These are phyloP conservation scores for Ligdia adustata DNA, from an alignment of 2,888 invertebrate genomes.

Conservation along the genomic window DNA sequence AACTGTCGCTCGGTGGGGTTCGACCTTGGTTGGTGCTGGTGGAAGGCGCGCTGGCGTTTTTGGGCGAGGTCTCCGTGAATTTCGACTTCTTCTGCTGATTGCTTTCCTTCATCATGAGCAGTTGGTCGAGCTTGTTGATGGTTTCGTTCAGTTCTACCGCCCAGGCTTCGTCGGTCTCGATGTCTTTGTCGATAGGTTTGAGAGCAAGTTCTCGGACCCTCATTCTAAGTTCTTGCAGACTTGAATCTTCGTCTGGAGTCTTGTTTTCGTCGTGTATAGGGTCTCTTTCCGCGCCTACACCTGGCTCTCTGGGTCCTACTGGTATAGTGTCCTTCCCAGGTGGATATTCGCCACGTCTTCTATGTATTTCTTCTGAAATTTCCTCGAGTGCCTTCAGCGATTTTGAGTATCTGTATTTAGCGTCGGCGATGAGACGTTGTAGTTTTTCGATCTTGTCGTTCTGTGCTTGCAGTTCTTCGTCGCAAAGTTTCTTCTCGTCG, in stretches of 20 bases:
- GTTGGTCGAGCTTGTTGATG: conserved; percentile 90
- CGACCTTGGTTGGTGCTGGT: conserved; percentile 63
- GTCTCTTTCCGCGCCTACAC: conserved; percentile 89
- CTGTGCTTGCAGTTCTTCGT: conserved; percentile 93
- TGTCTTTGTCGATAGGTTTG: conserved; percentile 89
- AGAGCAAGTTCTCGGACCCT: conserved; percentile 89
- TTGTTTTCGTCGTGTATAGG: conserved; percentile 73
- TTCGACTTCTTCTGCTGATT: conserved; percentile 82
- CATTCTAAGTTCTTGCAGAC: conserved; percentile 87
- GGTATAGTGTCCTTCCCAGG: conserved; percentile 74
- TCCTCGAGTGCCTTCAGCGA: conserved; percentile 93
- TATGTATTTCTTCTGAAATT: conserved; percentile 96
- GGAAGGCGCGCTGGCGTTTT: conserved; percentile 70
- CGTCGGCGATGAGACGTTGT: conserved; percentile 90
- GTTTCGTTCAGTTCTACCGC: conserved; percentile 90
- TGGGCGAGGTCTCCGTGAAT: conserved; percentile 65
- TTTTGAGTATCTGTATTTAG: conserved; percentile 92
- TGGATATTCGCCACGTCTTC: conserved; percentile 83
- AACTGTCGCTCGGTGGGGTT: conserved; percentile 62
- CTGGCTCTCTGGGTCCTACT: conserved; percentile 86
- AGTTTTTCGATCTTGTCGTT: conserved; percentile 92
- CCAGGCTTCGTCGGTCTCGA: conserved; percentile 88
- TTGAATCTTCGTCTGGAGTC: conserved; percentile 73
- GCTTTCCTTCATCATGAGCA: conserved; percentile 87
- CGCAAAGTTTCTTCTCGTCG: conserved; percentile 94